Conservation (phyloP, 2,113 vertebrate species). For the Solea solea region DNA sequence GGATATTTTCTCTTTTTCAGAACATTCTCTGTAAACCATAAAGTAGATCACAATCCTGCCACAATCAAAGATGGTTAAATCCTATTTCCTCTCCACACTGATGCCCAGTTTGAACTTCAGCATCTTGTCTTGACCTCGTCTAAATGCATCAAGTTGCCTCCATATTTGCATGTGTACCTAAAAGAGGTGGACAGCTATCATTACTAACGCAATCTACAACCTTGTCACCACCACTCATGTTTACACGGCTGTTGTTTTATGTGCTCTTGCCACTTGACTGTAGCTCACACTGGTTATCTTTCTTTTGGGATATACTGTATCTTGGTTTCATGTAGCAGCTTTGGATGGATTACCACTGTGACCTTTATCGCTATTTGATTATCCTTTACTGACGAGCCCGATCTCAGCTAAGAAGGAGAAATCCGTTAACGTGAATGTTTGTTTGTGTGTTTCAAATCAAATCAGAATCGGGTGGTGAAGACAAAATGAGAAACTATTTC, state of each 20-base stretch:
- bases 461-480: no score
- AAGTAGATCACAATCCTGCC: no score
- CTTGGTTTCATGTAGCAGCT: conserved; percentile 72
- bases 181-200: no score
- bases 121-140: no score
- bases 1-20: no score
- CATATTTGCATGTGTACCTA: no score
- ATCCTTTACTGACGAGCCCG: conserved; percentile 38
- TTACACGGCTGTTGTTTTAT: conserved; percentile 39
- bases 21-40: no score
- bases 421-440: conserved; percentile 11
- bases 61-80: no score
- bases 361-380: conserved; percentile 72
- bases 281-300: conserved; percentile 62
- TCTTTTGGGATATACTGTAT: conserved; percentile 66
- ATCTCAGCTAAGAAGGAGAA: conserved; percentile 21
- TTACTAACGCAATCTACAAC: background rate
- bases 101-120: no score
- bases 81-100: no score
- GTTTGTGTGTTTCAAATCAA: conserved; percentile 14
- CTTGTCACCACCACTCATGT: conserved; percentile 37
- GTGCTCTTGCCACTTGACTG: conserved; percentile 51
- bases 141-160: no score
- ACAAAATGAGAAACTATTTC: no score
- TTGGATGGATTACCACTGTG: conserved; percentile 70